Conservation (phyloP, 2,113 vertebrate species). For the Progne subis region DNA sequence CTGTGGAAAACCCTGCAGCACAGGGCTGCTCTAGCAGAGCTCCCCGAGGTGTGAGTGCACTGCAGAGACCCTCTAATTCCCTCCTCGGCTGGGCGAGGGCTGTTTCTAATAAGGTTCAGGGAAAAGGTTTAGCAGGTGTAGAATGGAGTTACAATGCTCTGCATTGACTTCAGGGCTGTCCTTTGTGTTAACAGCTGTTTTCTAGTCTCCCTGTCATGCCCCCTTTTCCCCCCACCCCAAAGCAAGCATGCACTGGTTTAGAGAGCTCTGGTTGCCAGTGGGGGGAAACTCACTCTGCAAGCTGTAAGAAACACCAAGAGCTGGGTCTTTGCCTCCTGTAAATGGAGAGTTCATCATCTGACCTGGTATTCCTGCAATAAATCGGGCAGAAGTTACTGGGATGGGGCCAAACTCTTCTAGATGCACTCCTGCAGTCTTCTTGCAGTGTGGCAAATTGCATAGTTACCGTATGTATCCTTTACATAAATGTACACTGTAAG, state of each 20-base stretch:
- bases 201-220: background rate
- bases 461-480: background rate
- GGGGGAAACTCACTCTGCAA: background rate
- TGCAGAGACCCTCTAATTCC: background rate
- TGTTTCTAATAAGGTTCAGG: background rate
- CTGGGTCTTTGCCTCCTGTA: background rate
- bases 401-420: background rate
- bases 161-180: background rate
- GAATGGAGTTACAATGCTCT: background rate
- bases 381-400: background rate
- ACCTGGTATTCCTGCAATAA: background rate
- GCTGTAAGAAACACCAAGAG: background rate
- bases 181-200: background rate
- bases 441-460: rapidly evolving
- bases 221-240: background rate
- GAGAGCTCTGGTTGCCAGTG: background rate
- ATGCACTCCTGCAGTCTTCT: background rate
- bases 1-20: background rate
- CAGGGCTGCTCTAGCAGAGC: background rate
- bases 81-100: background rate
- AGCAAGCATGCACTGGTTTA: background rate
- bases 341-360: rapidly evolving
- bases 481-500: background rate
- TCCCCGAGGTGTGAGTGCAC: background rate
- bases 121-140: constrained; percentile 33